Evolutionary conservation across 2,797 vertebrate genomes (phyloP).

Genomic region (Microhierax caerulescens): DNA sequence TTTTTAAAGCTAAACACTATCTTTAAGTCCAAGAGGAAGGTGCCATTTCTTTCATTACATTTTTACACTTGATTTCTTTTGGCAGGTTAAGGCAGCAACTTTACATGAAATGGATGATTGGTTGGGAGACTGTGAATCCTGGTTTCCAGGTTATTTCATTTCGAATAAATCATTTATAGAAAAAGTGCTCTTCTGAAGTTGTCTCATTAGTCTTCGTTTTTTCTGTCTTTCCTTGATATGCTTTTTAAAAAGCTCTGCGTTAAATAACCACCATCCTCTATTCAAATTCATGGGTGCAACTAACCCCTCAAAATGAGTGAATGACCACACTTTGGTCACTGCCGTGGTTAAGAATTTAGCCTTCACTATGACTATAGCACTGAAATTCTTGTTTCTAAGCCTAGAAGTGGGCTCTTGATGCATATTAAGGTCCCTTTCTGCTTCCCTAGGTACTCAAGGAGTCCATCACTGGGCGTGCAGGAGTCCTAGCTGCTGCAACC

Average conservation of each 20-base stretch:
- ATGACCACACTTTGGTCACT: background rate
- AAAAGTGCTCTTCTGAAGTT: constrained; percentile 33
- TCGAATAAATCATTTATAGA: constrained; percentile 55
- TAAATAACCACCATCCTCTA: constrained; percentile 6
- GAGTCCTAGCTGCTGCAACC: background rate
- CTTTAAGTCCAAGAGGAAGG: constrained; percentile 47
- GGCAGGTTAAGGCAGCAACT: constrained; percentile 62
- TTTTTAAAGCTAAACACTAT: constrained; percentile 50
- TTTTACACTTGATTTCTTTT: constrained; percentile 63
- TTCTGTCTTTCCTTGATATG: background rate
- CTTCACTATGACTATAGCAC: background rate
- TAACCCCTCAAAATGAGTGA: background rate
- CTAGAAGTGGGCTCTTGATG: background rate
- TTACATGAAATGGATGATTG: constrained; percentile 55
- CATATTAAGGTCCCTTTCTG: background rate
- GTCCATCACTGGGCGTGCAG: background rate
- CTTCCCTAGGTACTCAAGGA: background rate
- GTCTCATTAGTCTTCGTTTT: constrained; percentile 46
- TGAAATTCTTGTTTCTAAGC: background rate
- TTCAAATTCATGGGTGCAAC: background rate
- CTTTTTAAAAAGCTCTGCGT: background rate
- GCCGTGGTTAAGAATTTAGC: background rate
- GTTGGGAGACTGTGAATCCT: constrained; percentile 45
- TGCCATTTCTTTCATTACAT: constrained; percentile 59
- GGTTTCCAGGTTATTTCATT: constrained; percentile 57